Conservation (phyloP, 2,797 vertebrate genomes). For the Miichthys miiuy region DNA sequence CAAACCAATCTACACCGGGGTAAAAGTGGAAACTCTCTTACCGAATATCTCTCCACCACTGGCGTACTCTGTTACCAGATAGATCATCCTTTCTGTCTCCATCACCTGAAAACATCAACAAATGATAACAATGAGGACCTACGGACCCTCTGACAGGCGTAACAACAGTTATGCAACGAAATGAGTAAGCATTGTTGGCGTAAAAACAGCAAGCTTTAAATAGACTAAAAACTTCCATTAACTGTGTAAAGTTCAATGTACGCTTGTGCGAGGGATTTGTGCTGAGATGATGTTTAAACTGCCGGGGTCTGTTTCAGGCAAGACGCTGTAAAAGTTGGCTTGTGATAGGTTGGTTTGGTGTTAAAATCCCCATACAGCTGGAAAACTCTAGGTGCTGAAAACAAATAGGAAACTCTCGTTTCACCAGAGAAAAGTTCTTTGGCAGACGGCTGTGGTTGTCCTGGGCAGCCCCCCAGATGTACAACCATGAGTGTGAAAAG, state of each 20-base stretch:
- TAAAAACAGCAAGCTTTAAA: conserved; percentile 37
- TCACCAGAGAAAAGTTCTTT: background rate
- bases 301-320: background rate
- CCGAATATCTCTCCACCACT: conserved; percentile 99
- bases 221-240: conserved; percentile 39
- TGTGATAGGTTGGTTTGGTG: background rate
- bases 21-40: conserved; percentile 80
- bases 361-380: conserved; percentile 14
- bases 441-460: background rate
- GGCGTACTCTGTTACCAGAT: conserved; percentile 97
- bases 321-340: background rate
- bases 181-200: conserved; percentile 56
- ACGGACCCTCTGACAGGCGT: conserved; percentile 24
- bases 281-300: background rate
- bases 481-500: background rate
- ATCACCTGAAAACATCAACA: conserved; percentile 90
- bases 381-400: conserved; percentile 9
- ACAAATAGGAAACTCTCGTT: conserved; percentile 5
- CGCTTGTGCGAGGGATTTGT: conserved; percentile 1
- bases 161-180: conserved; percentile 61
- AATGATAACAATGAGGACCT: conserved; percentile 23
- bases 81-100: conserved; percentile 99
- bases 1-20: background rate
- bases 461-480: background rate
- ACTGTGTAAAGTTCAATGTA: conserved; percentile 7